phyloP scores from a whole-genome alignment of 2,113 vertebrate genomes.

The Thalassoma bifasciatum region DNA sequence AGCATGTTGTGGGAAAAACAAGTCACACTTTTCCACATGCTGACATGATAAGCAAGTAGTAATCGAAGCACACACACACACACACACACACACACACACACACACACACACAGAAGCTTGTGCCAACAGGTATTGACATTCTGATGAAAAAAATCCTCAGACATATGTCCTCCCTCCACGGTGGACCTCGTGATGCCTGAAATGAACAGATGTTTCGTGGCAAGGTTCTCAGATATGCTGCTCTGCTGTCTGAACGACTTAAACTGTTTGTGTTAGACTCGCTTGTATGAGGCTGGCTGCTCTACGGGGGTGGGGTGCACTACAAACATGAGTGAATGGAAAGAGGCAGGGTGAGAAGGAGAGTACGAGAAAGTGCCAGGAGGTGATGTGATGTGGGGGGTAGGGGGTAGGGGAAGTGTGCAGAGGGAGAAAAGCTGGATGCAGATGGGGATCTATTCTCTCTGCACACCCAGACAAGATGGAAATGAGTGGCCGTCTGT shows the following conservation, averaged over 20 bases:
- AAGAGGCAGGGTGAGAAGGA: slow-evolving; percentile 54
- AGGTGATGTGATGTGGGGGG: slow-evolving; percentile 23
- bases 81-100: neutral
- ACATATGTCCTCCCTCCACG: slow-evolving; percentile 35
- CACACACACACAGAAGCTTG: neutral
- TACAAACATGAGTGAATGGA: slow-evolving; percentile 49
- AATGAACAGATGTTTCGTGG: slow-evolving; percentile 59
- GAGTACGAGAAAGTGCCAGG: slow-evolving; percentile 32
- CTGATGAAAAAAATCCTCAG: slow-evolving; percentile 15
- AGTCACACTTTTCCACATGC: slow-evolving; percentile 52
- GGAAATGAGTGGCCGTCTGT: slow-evolving; percentile 82
- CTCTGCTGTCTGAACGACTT: slow-evolving; percentile 58
- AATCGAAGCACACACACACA: neutral
- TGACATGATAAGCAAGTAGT: neutral
- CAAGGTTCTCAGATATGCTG: slow-evolving; percentile 16
- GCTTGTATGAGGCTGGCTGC: slow-evolving; percentile 45
- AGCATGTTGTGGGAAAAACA: slow-evolving; percentile 55
- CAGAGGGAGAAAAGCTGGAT: slow-evolving; percentile 52
- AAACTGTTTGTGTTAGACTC: slow-evolving; percentile 64
- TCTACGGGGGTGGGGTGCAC: slow-evolving; percentile 42
- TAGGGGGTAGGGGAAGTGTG: slow-evolving; percentile 9
- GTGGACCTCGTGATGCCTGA: slow-evolving; percentile 39
- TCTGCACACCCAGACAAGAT: slow-evolving; percentile 75
- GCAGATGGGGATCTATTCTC: slow-evolving; percentile 79
- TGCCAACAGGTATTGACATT: slow-evolving; percentile 50